phyloP scores from a whole-genome alignment of 2,113 vertebrate species.

The Psilopogon haemacephalus region DNA sequence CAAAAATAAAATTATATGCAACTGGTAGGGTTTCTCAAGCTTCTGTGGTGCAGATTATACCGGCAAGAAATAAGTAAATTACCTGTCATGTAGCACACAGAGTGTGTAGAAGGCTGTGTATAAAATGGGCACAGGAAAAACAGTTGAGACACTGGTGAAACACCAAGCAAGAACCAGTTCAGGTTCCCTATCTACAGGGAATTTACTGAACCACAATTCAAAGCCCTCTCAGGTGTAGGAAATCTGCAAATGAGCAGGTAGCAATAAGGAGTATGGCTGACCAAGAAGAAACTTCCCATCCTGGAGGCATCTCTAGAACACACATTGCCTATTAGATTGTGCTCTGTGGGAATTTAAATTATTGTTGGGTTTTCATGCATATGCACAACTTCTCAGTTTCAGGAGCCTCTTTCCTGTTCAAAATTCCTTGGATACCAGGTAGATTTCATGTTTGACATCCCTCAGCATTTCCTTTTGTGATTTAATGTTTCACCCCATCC shows the following conservation, averaged over 20 bases:
- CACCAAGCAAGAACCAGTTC: background rate
- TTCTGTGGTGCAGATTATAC: background rate
- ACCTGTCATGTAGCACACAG: background rate
- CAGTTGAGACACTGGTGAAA: background rate
- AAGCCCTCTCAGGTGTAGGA: background rate
- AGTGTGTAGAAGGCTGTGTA: rapidly evolving
- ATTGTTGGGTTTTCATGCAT: background rate
- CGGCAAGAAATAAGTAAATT: background rate
- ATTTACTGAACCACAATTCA: background rate
- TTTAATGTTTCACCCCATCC: background rate
- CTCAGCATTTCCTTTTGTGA: background rate
- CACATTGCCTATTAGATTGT: rapidly evolving
- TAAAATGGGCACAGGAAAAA: background rate
- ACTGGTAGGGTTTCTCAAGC: background rate
- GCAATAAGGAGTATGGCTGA: background rate
- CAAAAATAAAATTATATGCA: background rate
- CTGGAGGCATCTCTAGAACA: background rate
- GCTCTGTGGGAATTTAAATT: background rate
- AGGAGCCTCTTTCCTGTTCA: background rate
- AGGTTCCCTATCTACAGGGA: background rate
- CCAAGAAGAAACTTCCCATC: background rate
- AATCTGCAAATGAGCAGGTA: background rate
- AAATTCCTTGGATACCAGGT: background rate
- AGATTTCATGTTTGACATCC: background rate
- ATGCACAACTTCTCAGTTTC: background rate